A percentile compares a stretch with the other conserved stretches of the same genome.
Evolutionary conservation across 92 coral and sea anemone genomes (phyloP).

Genomic region (Desmophyllum pertusum): DNA sequence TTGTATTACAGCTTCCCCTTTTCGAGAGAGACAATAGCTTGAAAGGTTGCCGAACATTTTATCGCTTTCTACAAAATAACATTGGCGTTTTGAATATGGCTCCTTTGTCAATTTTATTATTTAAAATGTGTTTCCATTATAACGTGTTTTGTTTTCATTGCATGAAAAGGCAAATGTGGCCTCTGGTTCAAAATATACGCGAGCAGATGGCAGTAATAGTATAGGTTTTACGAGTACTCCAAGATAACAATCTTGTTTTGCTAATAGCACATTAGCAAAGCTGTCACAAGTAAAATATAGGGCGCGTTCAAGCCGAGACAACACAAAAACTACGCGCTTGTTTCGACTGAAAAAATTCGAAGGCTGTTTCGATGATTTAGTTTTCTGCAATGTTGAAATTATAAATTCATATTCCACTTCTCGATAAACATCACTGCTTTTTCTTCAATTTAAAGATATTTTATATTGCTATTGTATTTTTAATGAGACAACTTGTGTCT

Average conservation of each 20-base stretch:
- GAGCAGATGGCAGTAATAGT: constrained; percentile 1
- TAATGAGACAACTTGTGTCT: neutral
- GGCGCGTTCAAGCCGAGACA: neutral
- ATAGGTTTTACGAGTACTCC: neutral
- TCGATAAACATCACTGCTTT: neutral
- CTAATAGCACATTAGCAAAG: neutral
- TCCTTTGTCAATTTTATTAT: constrained; percentile 1
- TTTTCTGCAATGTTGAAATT: neutral
- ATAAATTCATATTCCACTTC: neutral
- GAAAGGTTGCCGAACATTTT: neutral
- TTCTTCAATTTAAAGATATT: neutral
- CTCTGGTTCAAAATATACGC: neutral
- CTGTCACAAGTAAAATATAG: neutral
- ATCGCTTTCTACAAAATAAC: neutral
- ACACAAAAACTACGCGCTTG: neutral
- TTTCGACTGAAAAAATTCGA: neutral
- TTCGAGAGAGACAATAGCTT: neutral
- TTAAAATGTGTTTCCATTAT: constrained; percentile 8
- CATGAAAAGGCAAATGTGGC: neutral
- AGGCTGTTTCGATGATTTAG: neutral
- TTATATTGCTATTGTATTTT: neutral
- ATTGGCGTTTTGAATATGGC: neutral
- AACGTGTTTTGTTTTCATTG: constrained; percentile 11
- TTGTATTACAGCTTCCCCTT: neutral
- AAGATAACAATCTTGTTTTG: constrained; percentile 4